Conservation (phyloP, 1,140 invertebrate species). For the Drosophila nigrodunni region DNA sequence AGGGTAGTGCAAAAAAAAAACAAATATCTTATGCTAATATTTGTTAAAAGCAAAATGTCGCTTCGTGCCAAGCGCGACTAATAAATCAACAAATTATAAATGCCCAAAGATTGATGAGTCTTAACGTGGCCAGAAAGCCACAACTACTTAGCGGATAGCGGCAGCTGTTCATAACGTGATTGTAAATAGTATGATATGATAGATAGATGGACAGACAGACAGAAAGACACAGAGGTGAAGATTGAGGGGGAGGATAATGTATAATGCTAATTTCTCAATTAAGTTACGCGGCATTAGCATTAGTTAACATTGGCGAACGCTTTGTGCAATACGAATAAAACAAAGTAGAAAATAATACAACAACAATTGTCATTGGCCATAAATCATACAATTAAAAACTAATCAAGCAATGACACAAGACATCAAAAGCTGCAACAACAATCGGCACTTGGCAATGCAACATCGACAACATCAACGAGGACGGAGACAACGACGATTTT, state of each 20-base stretch:
- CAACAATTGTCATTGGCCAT: constrained; percentile 40
- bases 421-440: constrained; percentile 53
- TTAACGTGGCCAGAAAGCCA: constrained; percentile 51
- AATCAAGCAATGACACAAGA: constrained; percentile 79
- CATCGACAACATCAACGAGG: constrained; percentile 38
- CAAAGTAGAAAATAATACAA: constrained; percentile 3
- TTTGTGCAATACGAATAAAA: constrained; percentile 68
- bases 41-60: constrained; percentile 80
- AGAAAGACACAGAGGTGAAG: constrained; percentile 8
- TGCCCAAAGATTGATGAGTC: constrained; percentile 73
- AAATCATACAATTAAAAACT: constrained; percentile 83
- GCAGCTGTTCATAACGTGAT: constrained; percentile 5
- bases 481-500: constrained; percentile 49
- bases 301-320: constrained; percentile 66
- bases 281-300: constrained; percentile 51
- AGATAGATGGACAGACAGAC: too few relatives aligned
- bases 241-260: constrained; percentile 21
- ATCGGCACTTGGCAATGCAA: constrained; percentile 54
- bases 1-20: not conserved
- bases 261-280: constrained; percentile 81
- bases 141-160: constrained; percentile 27
- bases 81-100: constrained; percentile 80
- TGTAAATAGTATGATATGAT: not conserved
- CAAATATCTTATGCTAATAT: constrained; percentile 77
- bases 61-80: constrained; percentile 68